A percentile compares a stretch with the other conserved stretches of the same genome.
phyloP scores from a whole-genome alignment of 2,113 vertebrate species.

The Hiodon tergisus region DNA sequence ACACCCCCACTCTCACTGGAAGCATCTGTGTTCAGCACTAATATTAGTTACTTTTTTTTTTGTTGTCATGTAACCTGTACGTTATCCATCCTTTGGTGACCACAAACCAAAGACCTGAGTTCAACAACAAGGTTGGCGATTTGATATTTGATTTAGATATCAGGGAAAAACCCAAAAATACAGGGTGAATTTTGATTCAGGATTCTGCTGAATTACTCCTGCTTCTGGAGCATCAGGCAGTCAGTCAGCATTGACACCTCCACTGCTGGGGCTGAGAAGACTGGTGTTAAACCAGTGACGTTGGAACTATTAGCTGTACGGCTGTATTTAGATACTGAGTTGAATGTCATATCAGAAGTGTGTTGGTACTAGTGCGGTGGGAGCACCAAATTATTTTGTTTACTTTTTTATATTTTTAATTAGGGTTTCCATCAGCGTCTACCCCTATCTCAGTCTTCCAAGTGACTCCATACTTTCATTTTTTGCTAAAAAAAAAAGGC shows the following conservation, averaged over 20 bases:
- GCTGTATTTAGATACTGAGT: conserved; percentile 34
- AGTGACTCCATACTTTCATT: conserved; percentile 37
- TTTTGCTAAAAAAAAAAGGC: conserved; percentile 29
- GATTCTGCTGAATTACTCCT: background rate
- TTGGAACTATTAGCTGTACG: background rate
- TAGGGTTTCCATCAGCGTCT: conserved; percentile 31
- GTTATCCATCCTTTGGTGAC: background rate
- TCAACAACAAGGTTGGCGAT: background rate
- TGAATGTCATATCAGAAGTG: conserved; percentile 50
- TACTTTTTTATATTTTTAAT: conserved; percentile 19
- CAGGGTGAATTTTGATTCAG: background rate
- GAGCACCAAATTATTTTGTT: conserved; percentile 15
- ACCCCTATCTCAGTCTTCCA: conserved; percentile 44
- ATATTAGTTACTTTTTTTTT: background rate
- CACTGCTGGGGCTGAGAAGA: background rate
- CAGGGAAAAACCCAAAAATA: background rate
- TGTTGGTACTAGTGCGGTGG: conserved; percentile 31
- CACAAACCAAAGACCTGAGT: conserved; percentile 6
- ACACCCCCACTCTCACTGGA: conserved; percentile 1
- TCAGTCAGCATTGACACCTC: background rate
- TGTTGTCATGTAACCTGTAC: conserved; percentile 2
- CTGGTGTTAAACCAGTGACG: background rate
- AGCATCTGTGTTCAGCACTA: background rate
- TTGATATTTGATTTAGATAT: background rate
- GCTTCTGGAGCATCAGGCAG: background rate